Percentiles rank a stretch among this genome's conserved stretches.
Conservation (phyloP, 2,113 vertebrate genomes). For the Leptosomus discolor region DNA sequence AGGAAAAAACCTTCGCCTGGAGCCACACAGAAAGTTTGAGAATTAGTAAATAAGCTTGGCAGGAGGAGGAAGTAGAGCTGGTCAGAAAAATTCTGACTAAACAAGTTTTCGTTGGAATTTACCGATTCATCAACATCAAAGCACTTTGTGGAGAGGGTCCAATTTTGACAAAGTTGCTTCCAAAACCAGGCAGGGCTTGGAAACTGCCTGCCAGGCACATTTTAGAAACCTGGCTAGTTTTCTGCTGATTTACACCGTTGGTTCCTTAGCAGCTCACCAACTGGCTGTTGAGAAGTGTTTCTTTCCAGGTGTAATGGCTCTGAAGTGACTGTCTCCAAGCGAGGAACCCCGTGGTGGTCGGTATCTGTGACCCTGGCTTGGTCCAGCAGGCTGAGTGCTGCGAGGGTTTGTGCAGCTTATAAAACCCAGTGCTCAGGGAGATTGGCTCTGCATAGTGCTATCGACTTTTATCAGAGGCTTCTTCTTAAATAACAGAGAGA, state of each 20-base stretch:
- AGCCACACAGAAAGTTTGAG: background rate
- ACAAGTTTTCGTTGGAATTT: constrained; percentile 58
- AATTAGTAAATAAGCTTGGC: constrained; percentile 23
- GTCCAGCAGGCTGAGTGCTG: background rate
- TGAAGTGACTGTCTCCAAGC: background rate
- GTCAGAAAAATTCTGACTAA: constrained; percentile 67
- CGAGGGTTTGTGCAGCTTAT: background rate
- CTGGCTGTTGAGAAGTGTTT: background rate
- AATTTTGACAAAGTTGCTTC: constrained; percentile 60
- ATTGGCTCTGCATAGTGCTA: background rate
- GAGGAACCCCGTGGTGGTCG: background rate
- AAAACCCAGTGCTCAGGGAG: background rate
- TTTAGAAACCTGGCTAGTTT: constrained; percentile 32
- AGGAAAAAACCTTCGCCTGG: background rate
- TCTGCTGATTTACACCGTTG: background rate
- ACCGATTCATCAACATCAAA: constrained; percentile 63
- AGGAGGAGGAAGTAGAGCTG: constrained; percentile 31
- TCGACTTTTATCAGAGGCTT: background rate
- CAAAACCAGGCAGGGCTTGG: constrained; percentile 46
- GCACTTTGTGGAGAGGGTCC: constrained; percentile 54
- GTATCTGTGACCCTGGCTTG: background rate
- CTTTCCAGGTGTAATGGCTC: background rate
- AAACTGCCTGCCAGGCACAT: constrained; percentile 55
- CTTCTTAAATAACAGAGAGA: background rate
- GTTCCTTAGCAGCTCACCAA: background rate